Evolutionary conservation across 2,113 vertebrate genomes (phyloP).

Genomic region (Engraulis encrasicolus): DNA sequence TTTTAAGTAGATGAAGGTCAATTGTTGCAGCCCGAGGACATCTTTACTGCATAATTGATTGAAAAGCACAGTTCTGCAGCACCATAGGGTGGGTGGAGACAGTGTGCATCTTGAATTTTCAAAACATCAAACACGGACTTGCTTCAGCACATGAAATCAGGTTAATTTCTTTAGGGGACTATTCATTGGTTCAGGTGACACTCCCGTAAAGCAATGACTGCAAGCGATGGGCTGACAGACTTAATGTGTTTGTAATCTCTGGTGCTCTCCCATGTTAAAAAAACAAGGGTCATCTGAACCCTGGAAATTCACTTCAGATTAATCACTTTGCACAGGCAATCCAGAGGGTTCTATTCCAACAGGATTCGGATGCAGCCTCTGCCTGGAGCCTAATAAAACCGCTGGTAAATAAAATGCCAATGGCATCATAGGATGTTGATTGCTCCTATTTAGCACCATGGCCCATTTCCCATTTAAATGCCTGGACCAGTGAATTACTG

Average conservation of each 20-base stretch:
- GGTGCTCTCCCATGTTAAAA: neutral
- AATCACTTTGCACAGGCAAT: neutral
- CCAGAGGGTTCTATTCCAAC: neutral
- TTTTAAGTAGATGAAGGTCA: conserved; percentile 8
- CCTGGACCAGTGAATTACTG: neutral
- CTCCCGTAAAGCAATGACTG: neutral
- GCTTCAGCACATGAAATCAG: neutral
- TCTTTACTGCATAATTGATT: conserved; percentile 21
- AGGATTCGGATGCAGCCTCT: neutral
- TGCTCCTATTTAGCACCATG: neutral
- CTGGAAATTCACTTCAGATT: conserved; percentile 2
- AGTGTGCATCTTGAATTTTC: neutral
- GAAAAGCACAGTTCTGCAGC: neutral
- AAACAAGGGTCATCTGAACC: neutral
- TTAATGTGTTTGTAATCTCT: conserved; percentile 4
- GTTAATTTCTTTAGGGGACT: conserved; percentile 13
- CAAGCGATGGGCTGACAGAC: neutral
- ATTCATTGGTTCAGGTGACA: conserved; percentile 11
- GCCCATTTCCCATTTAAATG: neutral
- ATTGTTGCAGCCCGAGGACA: neutral
- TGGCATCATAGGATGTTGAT: neutral
- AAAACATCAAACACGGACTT: neutral
- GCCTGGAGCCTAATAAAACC: neutral
- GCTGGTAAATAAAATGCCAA: neutral
- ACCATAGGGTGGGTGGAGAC: neutral